These are phyloP conservation scores for Hedychridium roseum DNA, from an alignment of 2,888 invertebrate species.

Conservation along the genomic window DNA sequence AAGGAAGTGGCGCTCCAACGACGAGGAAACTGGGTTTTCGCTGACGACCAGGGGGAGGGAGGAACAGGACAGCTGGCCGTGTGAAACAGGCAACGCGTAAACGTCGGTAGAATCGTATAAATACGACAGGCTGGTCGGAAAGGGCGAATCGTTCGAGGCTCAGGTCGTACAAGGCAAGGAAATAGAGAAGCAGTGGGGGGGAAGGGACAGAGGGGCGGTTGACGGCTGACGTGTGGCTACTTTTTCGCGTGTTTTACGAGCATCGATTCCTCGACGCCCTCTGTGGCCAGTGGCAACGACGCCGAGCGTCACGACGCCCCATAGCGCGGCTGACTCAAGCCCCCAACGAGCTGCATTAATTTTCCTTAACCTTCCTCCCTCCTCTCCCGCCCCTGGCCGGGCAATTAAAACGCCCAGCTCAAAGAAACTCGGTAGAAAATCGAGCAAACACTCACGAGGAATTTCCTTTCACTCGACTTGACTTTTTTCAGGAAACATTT, in stretches of 20 bases:
- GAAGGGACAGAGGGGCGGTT: not conserved
- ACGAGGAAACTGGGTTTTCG: too few species aligned
- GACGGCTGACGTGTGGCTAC: constrained; percentile 15
- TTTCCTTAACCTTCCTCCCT: not conserved
- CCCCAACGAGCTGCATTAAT: too few species aligned
- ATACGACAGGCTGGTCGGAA: not conserved
- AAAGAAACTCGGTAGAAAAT: too few species aligned
- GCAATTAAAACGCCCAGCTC: too few species aligned
- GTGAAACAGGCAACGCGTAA: constrained; percentile 8
- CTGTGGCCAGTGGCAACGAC: constrained; percentile 18
- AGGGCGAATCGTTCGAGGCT: too few species aligned
- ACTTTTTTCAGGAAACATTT: not conserved
- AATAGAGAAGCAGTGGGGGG: too few species aligned
- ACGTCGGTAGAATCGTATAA: not conserved
- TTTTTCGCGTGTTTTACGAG: constrained; percentile 44
- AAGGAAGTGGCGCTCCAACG: too few species aligned
- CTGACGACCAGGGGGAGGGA: constrained; percentile 1
- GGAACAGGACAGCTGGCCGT: constrained; percentile 3
- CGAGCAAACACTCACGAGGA: too few species aligned
- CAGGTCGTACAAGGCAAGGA: too few species aligned
- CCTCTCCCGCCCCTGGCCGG: not conserved
- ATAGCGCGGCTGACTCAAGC: constrained; percentile 24
- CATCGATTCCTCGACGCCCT: constrained; percentile 36
- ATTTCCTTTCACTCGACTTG: not conserved
- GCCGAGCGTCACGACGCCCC: constrained; percentile 32